Conservation (phyloP, 1,140 invertebrate species). For the Drosophila gunungcola region DNA sequence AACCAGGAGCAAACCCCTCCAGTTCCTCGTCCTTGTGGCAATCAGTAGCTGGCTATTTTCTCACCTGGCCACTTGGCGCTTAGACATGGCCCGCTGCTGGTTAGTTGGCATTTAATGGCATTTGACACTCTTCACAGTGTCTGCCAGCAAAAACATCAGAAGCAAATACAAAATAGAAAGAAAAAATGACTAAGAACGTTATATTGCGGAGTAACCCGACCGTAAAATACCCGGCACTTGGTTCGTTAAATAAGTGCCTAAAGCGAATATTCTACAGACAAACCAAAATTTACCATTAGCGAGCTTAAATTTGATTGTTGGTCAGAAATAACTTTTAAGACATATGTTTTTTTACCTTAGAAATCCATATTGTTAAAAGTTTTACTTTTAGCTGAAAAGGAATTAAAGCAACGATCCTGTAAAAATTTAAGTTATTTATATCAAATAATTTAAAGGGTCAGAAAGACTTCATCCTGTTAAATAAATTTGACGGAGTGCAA, state of each 20-base stretch:
- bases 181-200: conserved; percentile 4
- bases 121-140: conserved; percentile 67
- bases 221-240: conserved; percentile 5
- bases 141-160: conserved; percentile 58
- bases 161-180: conserved; percentile 44
- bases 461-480: not conserved
- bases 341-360: not conserved
- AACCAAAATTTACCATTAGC: too few species aligned
- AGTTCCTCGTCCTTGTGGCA: conserved; percentile 44
- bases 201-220: not conserved
- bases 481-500: not conserved
- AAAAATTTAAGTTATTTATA: too few species aligned
- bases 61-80: conserved; percentile 64
- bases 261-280: too few species aligned
- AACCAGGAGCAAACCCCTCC: not conserved
- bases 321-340: too few species aligned
- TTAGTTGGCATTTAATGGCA: conserved; percentile 80
- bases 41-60: conserved; percentile 64
- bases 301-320: too few species aligned
- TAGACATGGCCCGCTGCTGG: conserved; percentile 32
- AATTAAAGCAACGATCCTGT: too few species aligned
- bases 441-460: too few species aligned
- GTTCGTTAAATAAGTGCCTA: not conserved
- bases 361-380: too few species aligned
- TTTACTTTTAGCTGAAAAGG: too few species aligned